phyloP scores from a whole-genome alignment of 2,888 invertebrate genomes.

The Alcis repandata region DNA sequence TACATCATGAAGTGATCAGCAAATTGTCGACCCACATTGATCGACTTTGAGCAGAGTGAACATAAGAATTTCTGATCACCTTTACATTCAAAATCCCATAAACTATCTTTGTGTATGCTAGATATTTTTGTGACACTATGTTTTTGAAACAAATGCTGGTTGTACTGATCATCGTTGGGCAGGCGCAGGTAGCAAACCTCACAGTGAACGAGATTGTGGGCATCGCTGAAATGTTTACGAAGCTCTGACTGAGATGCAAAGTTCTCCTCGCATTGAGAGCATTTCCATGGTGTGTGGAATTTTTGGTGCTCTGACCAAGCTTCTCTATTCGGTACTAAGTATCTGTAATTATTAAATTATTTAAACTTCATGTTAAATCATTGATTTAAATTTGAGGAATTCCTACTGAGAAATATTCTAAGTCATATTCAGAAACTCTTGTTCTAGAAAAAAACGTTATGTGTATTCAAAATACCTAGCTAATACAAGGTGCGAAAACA shows the following conservation, averaged over 20 bases:
- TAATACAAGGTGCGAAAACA: too few relatives aligned
- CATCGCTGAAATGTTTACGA: constrained; percentile 67
- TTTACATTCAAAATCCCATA: constrained; percentile 75
- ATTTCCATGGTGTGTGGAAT: constrained; percentile 80
- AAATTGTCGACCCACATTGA: constrained; percentile 64
- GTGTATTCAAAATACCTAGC: too few relatives aligned
- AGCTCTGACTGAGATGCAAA: constrained; percentile 68
- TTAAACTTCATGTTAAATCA: background rate
- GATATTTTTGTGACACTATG: constrained; percentile 72
- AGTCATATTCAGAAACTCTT: too few relatives aligned
- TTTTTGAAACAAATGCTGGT: constrained; percentile 74
- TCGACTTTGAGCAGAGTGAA: constrained; percentile 71
- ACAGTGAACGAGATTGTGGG: constrained; percentile 77
- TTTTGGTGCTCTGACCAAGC: constrained; percentile 71
- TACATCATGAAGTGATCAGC: constrained; percentile 80
- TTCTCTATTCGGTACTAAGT: constrained; percentile 76
- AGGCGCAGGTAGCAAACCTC: constrained; percentile 78
- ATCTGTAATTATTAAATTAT: constrained; percentile 63
- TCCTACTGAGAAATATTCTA: background rate
- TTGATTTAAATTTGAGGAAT: too few relatives aligned
- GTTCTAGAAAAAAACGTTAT: too few relatives aligned
- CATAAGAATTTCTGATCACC: constrained; percentile 69
- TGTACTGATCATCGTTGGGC: constrained; percentile 71
- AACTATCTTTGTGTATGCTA: constrained; percentile 63
- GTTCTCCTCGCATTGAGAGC: constrained; percentile 77